Evolutionary conservation across 37 sponge, comb jelly and placozoan genomes (phyloP).

Genomic region (Haliclona indistincta): DNA sequence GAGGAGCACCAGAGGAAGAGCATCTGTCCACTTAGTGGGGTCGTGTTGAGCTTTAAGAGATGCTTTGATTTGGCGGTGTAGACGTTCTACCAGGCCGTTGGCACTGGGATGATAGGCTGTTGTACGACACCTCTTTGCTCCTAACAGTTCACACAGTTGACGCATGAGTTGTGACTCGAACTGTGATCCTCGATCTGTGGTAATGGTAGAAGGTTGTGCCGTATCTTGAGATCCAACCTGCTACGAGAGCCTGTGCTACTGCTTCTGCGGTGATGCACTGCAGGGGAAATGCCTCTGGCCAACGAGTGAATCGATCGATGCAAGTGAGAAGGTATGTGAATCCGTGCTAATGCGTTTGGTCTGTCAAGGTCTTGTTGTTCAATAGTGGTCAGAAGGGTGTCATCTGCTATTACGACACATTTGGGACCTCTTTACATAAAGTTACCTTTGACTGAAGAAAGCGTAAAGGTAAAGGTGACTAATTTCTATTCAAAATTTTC

Average conservation of each 20-base stretch:
- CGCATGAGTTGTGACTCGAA: conserved; percentile 60
- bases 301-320: conserved; percentile 55
- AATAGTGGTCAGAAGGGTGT: no score
- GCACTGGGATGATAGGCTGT: conserved; percentile 60
- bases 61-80: conserved; percentile 63
- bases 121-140: conserved; percentile 38
- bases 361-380: no score
- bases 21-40: conserved; percentile 51
- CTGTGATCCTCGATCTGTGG: conserved; percentile 66
- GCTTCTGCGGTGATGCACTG: conserved; percentile 41
- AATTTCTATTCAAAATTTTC: conserved; percentile 7
- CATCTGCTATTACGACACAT: no score
- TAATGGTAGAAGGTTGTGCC: conserved; percentile 67
- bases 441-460: conserved; percentile 21
- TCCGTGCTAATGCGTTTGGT: conserved; percentile 28
- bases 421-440: no score
- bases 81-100: conserved; percentile 66
- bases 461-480: conserved; percentile 8
- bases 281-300: conserved; percentile 68
- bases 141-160: conserved; percentile 23
- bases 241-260: no score
- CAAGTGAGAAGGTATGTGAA: conserved; percentile 56
- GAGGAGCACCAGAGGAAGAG: conserved; percentile 56
- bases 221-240: no score
- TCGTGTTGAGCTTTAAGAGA: conserved; percentile 54